These are phyloP conservation scores for Arctia plantaginis DNA, from an alignment of 2,888 invertebrate genomes.

Conservation along the genomic window DNA sequence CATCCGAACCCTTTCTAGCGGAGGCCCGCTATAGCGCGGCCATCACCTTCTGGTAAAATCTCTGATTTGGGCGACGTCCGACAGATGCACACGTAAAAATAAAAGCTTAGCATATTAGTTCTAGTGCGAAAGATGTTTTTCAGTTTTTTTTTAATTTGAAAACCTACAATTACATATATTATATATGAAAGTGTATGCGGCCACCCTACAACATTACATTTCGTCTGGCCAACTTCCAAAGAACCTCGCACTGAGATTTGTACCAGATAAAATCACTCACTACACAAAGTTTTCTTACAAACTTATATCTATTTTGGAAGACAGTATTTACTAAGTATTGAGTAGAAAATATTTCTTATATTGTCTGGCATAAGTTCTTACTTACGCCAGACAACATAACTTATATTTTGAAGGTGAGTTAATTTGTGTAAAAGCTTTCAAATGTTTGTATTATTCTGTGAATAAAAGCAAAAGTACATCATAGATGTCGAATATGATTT, in stretches of 20 bases:
- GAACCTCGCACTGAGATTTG: constrained; percentile 44
- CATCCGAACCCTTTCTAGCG: too few relatives aligned
- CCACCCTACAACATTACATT: constrained; percentile 30
- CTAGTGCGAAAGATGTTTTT: background rate
- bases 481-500: background rate
- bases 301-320: background rate
- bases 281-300: constrained; percentile 16
- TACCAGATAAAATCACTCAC: constrained; percentile 36
- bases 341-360: constrained; percentile 1
- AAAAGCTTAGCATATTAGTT: too few relatives aligned
- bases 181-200: background rate
- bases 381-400: background rate
- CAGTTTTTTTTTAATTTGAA: background rate
- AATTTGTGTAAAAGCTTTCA: background rate
- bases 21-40: too few relatives aligned
- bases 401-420: background rate
- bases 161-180: too few relatives aligned
- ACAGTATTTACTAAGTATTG: background rate
- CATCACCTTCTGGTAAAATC: too few relatives aligned
- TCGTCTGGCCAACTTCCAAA: constrained; percentile 47
- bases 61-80: too few relatives aligned
- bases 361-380: background rate
- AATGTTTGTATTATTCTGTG: background rate
- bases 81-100: too few relatives aligned
- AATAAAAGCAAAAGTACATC: background rate